Base-by-base conservation (phyloP, 2,888 invertebrate genomes). In the Drosophila neotestacea region DNA sequence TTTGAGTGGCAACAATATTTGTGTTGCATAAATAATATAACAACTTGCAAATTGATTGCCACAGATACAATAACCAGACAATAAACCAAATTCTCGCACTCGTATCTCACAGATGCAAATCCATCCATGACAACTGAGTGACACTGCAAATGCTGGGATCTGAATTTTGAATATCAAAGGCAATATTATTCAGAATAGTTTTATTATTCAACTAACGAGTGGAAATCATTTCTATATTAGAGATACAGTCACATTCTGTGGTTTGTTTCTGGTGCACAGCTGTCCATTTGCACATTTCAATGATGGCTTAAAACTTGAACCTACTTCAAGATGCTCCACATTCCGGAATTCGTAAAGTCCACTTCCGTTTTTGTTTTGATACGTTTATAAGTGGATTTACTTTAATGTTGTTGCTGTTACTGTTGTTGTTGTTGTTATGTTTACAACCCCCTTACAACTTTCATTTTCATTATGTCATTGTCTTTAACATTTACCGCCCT, bases 401-500 rank as follows among this genome's bases (percentile, higher is more conserved):
- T 42, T 34, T 22, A 58, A 41, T 58, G 62, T 51, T 72, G 41
- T n/a, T 44, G 28, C 28, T 54, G 28, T 16, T 16, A 16, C 16
- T 60, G 51, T n/a, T 22, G 32, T 16, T 51, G 41, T 44, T 36
- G 41, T 22, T 56, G 16, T 44, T 34, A 30, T 34, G 46, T 9
- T 36, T 42, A 44, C 61, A 56, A 54, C 51, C 54, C 47, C 47
- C 51, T 41, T 58, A 58, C 52, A 41, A 56, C 74, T 74, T 69
- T 77, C 73, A 58, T 74, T 85, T 85, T 79, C 69, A 72, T 82
- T 79, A 69, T 74, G 70, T 70, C 77, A 62, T 58, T 77, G 68
- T 63, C 70, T 54, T 78, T 71, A 74, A 62, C 68, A 75, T 67
- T 70, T 70, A 64, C 59, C 66, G 50, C 55, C 69, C 68, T 56